These are phyloP conservation scores for Bufo bufo DNA, from an alignment of 2,113 vertebrate species.

Conservation along the genomic window DNA sequence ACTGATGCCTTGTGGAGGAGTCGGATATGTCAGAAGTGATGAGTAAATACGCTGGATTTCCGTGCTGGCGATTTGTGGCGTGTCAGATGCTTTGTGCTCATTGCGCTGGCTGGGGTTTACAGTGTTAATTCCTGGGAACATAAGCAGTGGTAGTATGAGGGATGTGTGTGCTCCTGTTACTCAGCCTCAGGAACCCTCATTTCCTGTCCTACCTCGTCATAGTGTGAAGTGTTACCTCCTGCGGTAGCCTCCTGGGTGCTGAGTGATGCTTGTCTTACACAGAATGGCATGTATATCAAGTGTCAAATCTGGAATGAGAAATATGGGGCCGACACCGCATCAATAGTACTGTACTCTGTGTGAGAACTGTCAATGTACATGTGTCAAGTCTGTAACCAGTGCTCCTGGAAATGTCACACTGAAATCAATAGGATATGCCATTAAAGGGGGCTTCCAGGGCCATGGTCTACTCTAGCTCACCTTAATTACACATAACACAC, in stretches of 20 bases:
- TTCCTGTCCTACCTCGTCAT: constrained; percentile 23
- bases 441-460: too few species aligned
- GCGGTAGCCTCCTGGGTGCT: neutral
- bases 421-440: too few species aligned
- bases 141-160: neutral
- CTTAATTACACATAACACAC: too few species aligned
- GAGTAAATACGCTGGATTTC: neutral
- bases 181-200: constrained; percentile 1
- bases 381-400: neutral
- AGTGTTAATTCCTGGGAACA: neutral
- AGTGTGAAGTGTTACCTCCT: neutral
- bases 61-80: neutral
- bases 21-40: neutral
- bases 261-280: neutral
- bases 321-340: neutral
- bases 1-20: neutral
- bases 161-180: constrained; percentile 33
- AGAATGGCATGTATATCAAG: neutral
- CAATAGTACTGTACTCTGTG: neutral
- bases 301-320: neutral
- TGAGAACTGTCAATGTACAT: too few species aligned
- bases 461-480: too few species aligned
- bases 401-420: neutral
- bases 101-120: neutral
- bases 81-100: neutral